Conservation (phyloP, 2,113 vertebrate genomes). For the Lasiurus cinereus region DNA sequence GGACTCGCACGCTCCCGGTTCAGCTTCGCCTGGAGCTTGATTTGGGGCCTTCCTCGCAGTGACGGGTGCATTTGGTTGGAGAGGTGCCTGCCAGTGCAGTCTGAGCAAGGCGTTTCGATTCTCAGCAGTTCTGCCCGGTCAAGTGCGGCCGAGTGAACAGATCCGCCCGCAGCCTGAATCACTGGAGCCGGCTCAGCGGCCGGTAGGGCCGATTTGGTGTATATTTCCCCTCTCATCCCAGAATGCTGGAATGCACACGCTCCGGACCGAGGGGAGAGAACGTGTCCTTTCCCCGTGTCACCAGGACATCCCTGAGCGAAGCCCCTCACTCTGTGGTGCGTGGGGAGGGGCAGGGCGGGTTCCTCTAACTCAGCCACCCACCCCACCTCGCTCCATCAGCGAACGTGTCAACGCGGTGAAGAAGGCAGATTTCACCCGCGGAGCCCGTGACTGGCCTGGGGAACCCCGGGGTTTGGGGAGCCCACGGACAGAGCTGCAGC, state of each 20-base stretch:
- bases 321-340: neutral
- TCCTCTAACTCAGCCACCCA: accelerated
- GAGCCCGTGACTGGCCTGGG: neutral
- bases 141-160: no score
- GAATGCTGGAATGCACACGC: accelerated
- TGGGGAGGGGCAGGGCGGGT: no score
- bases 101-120: neutral
- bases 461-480: neutral
- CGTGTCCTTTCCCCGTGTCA: neutral
- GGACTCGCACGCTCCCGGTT: neutral
- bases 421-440: neutral
- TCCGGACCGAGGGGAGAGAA: neutral
- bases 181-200: neutral
- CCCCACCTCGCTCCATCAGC: neutral
- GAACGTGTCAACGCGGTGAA: no score
- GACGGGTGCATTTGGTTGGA: neutral
- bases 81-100: neutral
- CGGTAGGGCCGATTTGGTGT: neutral
- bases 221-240: neutral
- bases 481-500: neutral
- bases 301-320: neutral
- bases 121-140: neutral
- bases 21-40: neutral
- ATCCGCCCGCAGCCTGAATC: accelerated
- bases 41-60: neutral